Evolutionary conservation across 2,113 vertebrate species (phyloP), one percentile per base, ranked within the genome.

Genomic region (Syngnathus floridae): DNA sequence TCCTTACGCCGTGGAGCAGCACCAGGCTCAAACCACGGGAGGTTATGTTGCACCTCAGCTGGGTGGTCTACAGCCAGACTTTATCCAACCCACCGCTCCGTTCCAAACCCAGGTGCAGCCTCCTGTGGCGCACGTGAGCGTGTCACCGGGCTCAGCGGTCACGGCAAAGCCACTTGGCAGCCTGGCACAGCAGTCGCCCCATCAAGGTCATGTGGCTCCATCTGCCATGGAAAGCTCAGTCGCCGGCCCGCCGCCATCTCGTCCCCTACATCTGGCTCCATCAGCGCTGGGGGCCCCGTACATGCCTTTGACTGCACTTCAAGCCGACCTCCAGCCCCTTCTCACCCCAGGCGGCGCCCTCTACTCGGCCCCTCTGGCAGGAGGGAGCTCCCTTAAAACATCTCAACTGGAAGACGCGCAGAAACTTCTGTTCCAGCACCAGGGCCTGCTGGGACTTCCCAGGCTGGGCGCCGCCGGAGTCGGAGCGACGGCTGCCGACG

Each of bases 351-450:
- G 79, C 7, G 5, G 89, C 59, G 84, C 56, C 22, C 26, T 89
- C 19, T 36, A 57, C 48, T 73, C 77, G 0, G 16, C 59, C 13
- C 21, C 48, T 67, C 70, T 11, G 69, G 35, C 59, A 38, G 80
- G 71, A 67, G 71, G 79, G 8, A 85, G 91, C 79, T 88, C 88
- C 77, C 88, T 93, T 68, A 90, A 90, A 14, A 60, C 91, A 51
- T 89, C 88, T 69, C 94, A 95, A 75, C 90, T 90, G 0, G 94
- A 97, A 88, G 94, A 96, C 0, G 91, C 93, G 55, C 92, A 92
- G 21, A 93, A 90, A 71, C 81, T 95, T 49, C 84, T 91, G 57
- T 76, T 95, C 46, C 89, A 91, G 68, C 94, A 96, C 60, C 92
- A 93, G 78, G 86, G 90, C 58, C 78, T 93, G 73, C 85, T 90